Conservation (phyloP, 2,888 invertebrate species). For the Rotaria socialis region DNA sequence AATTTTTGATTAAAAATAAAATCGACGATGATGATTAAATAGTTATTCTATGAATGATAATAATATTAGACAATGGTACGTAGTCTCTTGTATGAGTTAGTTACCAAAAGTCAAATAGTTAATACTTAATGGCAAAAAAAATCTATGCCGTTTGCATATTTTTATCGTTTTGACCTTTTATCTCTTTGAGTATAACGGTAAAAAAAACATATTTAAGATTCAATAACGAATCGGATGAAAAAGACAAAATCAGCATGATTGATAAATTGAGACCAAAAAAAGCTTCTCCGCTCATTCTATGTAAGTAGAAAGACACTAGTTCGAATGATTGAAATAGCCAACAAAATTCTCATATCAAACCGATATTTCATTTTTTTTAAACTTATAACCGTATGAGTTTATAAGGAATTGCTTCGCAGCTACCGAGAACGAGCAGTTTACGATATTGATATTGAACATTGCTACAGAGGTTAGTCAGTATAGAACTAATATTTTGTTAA, state of each 20-base stretch:
- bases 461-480: too few species aligned
- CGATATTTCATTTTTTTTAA: too few species aligned
- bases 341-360: too few species aligned
- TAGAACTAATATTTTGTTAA: too few species aligned
- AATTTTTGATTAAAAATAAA: too few species aligned
- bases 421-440: too few species aligned
- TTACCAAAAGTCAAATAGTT: background rate
- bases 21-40: background rate
- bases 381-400: too few species aligned
- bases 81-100: background rate
- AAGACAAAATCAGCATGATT: background rate
- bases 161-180: constrained; percentile 18
- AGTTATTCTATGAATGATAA: background rate
- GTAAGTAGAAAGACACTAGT: background rate
- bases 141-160: background rate
- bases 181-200: background rate
- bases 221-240: background rate
- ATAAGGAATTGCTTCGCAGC: too few species aligned
- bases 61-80: background rate
- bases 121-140: background rate
- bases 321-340: too few species aligned
- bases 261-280: background rate
- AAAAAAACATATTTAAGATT: background rate
- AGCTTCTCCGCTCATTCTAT: background rate
- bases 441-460: too few species aligned